Evolutionary conservation across 2,888 invertebrate genomes (phyloP).

Genomic region (Endomychus coccineus): DNA sequence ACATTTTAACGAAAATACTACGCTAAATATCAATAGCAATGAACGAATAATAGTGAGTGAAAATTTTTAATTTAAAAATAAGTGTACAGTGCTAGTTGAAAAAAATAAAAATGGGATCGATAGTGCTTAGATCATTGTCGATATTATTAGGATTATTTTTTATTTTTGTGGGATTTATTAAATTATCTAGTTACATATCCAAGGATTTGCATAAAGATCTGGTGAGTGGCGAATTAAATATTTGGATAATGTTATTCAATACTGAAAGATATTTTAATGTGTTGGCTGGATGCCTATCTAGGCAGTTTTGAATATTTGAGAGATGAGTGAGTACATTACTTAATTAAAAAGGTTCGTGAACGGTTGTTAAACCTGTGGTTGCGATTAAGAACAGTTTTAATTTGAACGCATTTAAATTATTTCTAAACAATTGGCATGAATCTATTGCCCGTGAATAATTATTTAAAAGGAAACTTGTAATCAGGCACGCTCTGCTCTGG

Average conservation of each 20-base stretch:
- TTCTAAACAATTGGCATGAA: no score
- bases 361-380: no score
- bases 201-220: conserved; percentile 94
- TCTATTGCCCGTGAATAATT: no score
- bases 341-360: no score
- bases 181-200: conserved; percentile 83
- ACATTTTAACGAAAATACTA: conserved; percentile 12
- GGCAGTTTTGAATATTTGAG: no score
- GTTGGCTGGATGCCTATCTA: conserved; percentile 41
- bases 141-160: conserved; percentile 89
- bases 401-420: no score
- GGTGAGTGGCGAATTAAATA: conserved; percentile 57
- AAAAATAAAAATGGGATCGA: conserved; percentile 49
- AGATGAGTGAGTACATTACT: no score
- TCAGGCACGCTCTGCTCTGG: no score
- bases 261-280: conserved; percentile 31
- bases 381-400: no score
- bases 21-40: conserved; percentile 10
- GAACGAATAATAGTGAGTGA: conserved; percentile 7
- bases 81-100: conserved; percentile 1
- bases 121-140: conserved; percentile 86
- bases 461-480: no score
- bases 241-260: conserved; percentile 28
- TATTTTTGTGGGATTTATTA: conserved; percentile 89
- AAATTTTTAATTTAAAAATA: conserved; percentile 5